Evolutionary conservation across 2,797 vertebrate species (phyloP).

Genomic region (Acanthiza pusilla): DNA sequence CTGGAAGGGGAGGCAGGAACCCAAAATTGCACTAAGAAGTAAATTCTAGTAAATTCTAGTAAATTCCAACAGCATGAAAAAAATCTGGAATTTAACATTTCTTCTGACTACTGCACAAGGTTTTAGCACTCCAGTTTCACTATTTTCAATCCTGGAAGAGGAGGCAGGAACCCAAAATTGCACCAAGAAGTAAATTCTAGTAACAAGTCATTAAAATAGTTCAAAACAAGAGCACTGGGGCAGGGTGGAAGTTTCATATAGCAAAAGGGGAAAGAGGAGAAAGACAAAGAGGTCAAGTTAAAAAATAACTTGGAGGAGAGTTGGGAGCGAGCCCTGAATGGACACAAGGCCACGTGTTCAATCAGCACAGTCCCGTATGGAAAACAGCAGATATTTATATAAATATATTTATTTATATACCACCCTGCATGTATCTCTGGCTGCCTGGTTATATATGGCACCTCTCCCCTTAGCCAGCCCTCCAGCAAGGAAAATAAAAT

Average conservation of each 20-base stretch:
- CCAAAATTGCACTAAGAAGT: no score
- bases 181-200: background rate
- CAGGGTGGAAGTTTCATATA: background rate
- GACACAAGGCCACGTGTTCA: background rate
- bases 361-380: background rate
- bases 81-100: background rate
- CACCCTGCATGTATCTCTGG: background rate
- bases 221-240: background rate
- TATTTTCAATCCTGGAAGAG: accelerated
- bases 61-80: accelerated
- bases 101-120: accelerated
- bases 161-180: no score
- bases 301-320: background rate
- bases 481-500: background rate
- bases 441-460: background rate
- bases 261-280: background rate
- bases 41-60: no score
- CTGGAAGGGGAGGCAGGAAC: no score
- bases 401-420: background rate
- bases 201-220: accelerated
- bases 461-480: background rate
- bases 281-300: background rate
- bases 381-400: background rate
- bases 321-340: background rate
- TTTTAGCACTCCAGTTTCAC: accelerated